Evolutionary conservation across 2,888 invertebrate genomes (phyloP), one percentile per base, ranked within the genome.

Genomic region (Cactoblastis cactorum): DNA sequence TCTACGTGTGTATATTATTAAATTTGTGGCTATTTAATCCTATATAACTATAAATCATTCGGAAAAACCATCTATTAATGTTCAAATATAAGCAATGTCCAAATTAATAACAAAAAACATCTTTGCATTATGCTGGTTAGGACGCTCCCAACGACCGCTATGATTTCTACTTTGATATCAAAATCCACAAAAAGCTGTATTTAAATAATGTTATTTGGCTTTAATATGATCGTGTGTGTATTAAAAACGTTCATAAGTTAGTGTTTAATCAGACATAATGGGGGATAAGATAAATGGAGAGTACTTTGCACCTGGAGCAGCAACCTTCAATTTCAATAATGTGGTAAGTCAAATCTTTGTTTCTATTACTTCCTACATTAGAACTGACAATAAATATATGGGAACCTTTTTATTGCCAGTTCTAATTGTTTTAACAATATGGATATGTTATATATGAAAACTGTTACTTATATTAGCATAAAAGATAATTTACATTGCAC

Each of bases 251-350:
- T 67, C 55, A 60, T 63, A 67, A 71, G 63, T 63, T 72, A 64
- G 71, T 74, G 67, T 61, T 62, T 57, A 45, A 38, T 46, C 50
- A 56, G 55, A 58, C 62, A 78, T 59, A 62, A 88, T 88, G 88
- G 82, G 84, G 58, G 88, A 88, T 53, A 88, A 88, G 66, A 67
- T 86, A 55, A 85, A 88, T 53, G 67, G 77, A 67, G 88, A 88
- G 69, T 87, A 83, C 62, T 88, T 77, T 62, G 79, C 78, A 59
- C 73, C 85, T 62, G 84, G 74, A 50, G 74, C 83, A 56, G 74
- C 84, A 73, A 75, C 84, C 74, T 88, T 85, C 80, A 88, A 88
- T 66, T 87, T 80, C 59, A 85, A 85, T 69, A 88, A 88, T 81
- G 85, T 86, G 88, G 88, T 88, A 65, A 84, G 87, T 82, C 55